Conservation (phyloP, 2,113 vertebrate genomes). For the Corythornis madagascariensis region DNA sequence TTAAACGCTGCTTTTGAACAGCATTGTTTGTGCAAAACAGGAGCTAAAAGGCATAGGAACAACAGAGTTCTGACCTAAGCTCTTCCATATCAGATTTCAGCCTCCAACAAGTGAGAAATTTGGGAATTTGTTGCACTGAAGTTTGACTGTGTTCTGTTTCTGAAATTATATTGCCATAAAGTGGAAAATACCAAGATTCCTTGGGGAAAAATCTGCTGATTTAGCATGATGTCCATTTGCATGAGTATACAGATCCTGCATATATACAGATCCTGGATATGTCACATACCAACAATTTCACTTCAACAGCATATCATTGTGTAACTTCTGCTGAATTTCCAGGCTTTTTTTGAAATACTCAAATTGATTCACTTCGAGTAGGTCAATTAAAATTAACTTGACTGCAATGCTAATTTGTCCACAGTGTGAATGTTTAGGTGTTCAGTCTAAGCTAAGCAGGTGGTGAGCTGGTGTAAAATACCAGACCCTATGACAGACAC, state of each 20-base stretch:
- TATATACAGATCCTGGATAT: background rate
- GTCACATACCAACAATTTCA: background rate
- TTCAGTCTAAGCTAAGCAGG: background rate
- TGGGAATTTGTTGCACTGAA: background rate
- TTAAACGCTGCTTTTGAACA: background rate
- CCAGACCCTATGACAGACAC: background rate
- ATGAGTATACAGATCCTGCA: background rate
- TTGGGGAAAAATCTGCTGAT: background rate
- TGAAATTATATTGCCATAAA: background rate
- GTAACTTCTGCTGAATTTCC: background rate
- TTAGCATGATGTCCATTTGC: background rate
- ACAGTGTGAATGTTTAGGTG: background rate
- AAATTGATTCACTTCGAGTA: background rate
- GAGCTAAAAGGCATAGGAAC: background rate
- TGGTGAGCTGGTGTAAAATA: conserved; percentile 1
- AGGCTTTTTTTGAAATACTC: background rate
- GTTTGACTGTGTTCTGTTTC: background rate
- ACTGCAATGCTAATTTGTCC: background rate
- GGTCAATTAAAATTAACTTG: background rate
- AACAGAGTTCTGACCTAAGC: background rate
- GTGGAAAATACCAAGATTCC: background rate
- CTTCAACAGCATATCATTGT: background rate
- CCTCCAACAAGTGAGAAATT: background rate
- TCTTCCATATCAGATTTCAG: background rate
- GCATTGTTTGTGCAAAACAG: background rate